Evolutionary conservation across 2,113 vertebrate species (phyloP).

Genomic region (Deroptyus accipitrinus): DNA sequence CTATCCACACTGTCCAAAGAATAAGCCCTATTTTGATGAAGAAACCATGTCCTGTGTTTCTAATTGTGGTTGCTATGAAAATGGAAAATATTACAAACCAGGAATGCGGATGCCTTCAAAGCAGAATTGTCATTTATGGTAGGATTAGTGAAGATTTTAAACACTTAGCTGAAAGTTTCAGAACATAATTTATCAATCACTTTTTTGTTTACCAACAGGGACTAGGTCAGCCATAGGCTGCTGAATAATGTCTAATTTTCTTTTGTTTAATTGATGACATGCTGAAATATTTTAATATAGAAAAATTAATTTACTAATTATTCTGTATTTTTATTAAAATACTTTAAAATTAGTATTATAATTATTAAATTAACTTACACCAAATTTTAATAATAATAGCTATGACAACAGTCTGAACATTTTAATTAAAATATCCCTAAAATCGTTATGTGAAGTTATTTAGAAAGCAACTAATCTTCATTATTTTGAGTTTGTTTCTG

Average conservation of each 20-base stretch:
- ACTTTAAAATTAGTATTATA: background rate
- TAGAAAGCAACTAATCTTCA: background rate
- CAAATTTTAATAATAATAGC: background rate
- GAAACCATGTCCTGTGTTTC: slow-evolving; percentile 87
- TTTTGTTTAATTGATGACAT: background rate
- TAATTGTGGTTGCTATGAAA: slow-evolving; percentile 80
- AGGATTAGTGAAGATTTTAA: slow-evolving; percentile 10
- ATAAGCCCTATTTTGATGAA: slow-evolving; percentile 86
- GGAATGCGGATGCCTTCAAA: slow-evolving; percentile 69
- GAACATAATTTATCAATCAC: background rate
- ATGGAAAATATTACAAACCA: slow-evolving; percentile 74
- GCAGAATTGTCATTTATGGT: slow-evolving; percentile 86
- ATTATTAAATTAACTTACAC: background rate
- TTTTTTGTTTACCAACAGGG: background rate
- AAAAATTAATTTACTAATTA: background rate
- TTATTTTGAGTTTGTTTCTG: background rate
- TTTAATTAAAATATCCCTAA: background rate
- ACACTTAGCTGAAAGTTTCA: background rate
- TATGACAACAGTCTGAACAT: background rate
- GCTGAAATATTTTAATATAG: background rate
- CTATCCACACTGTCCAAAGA: slow-evolving; percentile 87
- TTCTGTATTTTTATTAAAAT: background rate
- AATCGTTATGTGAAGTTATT: background rate
- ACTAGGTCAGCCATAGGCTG: background rate
- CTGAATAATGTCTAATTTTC: background rate